Conservation (phyloP, 2,797 vertebrate genomes). For the Simalia tracyae region DNA sequence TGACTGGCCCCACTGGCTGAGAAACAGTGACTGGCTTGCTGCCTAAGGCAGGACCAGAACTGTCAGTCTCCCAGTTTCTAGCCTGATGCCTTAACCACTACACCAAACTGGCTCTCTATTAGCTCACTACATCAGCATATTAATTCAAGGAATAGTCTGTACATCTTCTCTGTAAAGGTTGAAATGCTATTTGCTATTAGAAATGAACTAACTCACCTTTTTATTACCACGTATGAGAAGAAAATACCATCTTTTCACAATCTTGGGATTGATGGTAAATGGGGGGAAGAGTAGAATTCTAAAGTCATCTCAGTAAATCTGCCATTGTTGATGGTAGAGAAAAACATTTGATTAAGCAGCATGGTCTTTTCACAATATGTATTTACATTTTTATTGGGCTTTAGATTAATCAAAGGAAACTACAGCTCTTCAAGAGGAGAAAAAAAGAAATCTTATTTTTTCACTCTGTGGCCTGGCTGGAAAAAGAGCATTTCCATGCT, state of each 20-base stretch:
- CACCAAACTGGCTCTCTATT: not conserved
- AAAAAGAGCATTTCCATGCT: not conserved
- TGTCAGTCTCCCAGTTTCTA: not conserved
- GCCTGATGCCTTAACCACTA: not conserved
- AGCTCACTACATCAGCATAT: not conserved
- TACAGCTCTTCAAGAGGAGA: conserved; percentile 30
- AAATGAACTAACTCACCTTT: not conserved
- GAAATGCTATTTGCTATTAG: not conserved
- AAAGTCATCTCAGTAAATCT: conserved; percentile 54
- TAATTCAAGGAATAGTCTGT: not conserved
- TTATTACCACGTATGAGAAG: not conserved
- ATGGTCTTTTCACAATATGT: conserved; percentile 63
- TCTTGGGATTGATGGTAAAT: not conserved
- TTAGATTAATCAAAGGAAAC: conserved; percentile 52
- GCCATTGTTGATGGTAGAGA: conserved; percentile 50
- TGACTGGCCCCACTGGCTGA: not conserved
- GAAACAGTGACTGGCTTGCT: not conserved
- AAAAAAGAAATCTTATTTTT: conserved; percentile 29
- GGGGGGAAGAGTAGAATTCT: not conserved
- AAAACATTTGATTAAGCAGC: conserved; percentile 67
- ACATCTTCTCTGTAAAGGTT: not conserved
- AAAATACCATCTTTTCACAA: not conserved
- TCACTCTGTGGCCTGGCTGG: conserved; percentile 28
- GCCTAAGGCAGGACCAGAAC: not conserved
- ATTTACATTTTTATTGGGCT: conserved; percentile 60